Conservation (phyloP, 2,888 invertebrate genomes). For the Ptilodon capucinus region DNA sequence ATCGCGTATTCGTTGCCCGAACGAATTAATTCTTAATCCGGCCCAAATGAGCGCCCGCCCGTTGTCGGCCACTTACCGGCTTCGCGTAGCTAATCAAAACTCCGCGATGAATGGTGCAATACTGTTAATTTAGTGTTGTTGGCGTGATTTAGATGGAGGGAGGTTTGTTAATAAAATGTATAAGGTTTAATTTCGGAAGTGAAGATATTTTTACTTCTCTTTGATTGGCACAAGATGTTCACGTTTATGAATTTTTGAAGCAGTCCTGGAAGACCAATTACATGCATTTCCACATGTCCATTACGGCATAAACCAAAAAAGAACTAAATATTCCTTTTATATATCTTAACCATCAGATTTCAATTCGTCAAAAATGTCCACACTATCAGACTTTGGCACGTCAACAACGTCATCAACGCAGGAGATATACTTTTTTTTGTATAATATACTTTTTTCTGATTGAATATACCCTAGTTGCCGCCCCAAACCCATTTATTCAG, state of each 20-base stretch:
- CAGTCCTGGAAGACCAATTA: too few relatives aligned
- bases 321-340: too few relatives aligned
- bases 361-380: too few relatives aligned
- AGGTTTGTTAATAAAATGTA: neutral
- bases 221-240: neutral
- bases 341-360: too few relatives aligned
- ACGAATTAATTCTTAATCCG: slow-evolving; percentile 55
- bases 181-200: neutral
- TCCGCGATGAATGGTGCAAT: slow-evolving; percentile 7
- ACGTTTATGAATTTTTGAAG: neutral
- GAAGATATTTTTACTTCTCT: neutral
- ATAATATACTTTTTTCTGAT: too few relatives aligned
- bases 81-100: slow-evolving; percentile 37
- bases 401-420: too few relatives aligned
- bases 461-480: too few relatives aligned
- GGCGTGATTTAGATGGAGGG: slow-evolving; percentile 25
- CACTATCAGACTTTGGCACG: too few relatives aligned
- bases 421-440: too few relatives aligned
- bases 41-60: slow-evolving; percentile 43
- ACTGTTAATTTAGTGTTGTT: slow-evolving; percentile 4
- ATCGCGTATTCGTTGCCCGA: slow-evolving; percentile 43
- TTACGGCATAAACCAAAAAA: too few relatives aligned
- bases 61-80: slow-evolving; percentile 44
- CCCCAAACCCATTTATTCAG: slow-evolving; percentile 15
- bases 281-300: too few relatives aligned